Conservation (phyloP, 2,113 vertebrate species). For the Cranoglanis bouderius region DNA sequence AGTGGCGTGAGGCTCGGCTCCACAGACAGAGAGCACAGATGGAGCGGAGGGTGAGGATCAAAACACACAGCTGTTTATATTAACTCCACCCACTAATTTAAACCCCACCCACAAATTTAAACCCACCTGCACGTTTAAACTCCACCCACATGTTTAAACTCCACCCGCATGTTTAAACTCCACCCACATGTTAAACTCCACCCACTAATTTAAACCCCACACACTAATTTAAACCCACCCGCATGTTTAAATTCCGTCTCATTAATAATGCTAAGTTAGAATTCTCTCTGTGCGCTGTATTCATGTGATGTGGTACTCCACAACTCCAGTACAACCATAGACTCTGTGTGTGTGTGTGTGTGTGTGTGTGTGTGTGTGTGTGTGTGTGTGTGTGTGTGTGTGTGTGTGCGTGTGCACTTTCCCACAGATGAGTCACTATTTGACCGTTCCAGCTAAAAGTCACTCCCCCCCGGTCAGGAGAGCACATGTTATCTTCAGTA, state of each 20-base stretch:
- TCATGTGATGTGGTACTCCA: too few relatives aligned
- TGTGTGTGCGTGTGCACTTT: neutral
- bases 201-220: neutral
- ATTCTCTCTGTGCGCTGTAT: neutral
- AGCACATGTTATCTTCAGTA: conserved; percentile 86
- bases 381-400: neutral
- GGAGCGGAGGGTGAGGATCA: conserved; percentile 74
- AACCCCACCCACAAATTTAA: neutral
- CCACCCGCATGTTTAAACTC: too few relatives aligned
- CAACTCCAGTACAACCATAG: neutral
- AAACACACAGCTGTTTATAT: neutral
- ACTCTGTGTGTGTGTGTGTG: neutral
- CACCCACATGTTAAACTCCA: neutral
- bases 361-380: conserved; percentile 5
- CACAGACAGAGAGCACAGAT: conserved; percentile 82
- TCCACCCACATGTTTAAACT: too few relatives aligned
- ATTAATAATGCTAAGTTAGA: neutral
- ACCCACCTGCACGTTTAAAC: neutral
- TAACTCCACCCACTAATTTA: neutral
- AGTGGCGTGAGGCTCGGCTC: conserved; percentile 85
- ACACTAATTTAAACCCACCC: neutral
- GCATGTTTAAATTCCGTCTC: neutral
- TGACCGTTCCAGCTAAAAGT: conserved; percentile 84
- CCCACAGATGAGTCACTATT: conserved; percentile 83
- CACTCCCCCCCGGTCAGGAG: conserved; percentile 79